Conservation (phyloP, 2,888 invertebrate species). For the Pristionchus mayeri region DNA sequence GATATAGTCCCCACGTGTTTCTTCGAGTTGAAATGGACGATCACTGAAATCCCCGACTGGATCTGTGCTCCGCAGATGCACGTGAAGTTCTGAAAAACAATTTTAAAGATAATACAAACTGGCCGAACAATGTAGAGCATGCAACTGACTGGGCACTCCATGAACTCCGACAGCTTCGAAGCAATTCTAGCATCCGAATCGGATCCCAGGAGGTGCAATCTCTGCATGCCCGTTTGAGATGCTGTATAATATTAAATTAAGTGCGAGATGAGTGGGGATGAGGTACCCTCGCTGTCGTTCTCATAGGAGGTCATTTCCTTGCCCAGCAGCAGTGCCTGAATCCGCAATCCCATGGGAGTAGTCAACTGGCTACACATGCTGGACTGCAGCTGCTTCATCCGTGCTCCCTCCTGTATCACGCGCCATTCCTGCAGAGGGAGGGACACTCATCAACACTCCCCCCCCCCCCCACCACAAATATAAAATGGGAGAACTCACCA, state of each 20-base stretch:
- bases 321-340: background rate
- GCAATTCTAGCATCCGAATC: background rate
- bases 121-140: background rate
- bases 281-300: background rate
- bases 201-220: background rate
- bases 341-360: background rate
- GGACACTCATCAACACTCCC: too few species aligned
- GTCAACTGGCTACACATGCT: background rate
- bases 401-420: background rate
- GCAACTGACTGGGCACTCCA: background rate
- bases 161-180: background rate
- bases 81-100: background rate
- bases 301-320: background rate
- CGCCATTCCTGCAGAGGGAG: too few species aligned
- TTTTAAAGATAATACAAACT: background rate
- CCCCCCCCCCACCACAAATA: too few species aligned
- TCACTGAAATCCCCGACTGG: background rate
- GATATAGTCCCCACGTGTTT: constrained; percentile 29
- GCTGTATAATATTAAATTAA: too few species aligned
- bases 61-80: background rate
- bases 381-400: background rate
- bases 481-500: too few species aligned
- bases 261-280: background rate
- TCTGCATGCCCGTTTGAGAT: background rate
- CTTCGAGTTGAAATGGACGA: background rate